phyloP scores from a whole-genome alignment of 2,888 invertebrate genomes.

The Lasioglossum calceatum region DNA sequence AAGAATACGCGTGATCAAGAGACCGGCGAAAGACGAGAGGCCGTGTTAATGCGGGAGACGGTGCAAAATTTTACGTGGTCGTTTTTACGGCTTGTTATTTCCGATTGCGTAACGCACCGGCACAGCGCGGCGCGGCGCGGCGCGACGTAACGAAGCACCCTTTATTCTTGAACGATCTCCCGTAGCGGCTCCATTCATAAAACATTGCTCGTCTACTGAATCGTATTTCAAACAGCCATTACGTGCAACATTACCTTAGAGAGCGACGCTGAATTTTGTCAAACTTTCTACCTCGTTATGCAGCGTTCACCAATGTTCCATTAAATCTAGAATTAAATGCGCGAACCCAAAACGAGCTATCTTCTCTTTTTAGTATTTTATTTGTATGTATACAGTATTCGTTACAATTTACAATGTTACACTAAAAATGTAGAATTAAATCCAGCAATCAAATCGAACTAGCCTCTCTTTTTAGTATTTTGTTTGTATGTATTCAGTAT shows the following conservation, averaged over 20 bases:
- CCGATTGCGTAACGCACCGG: constrained; percentile 49
- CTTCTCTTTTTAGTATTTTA: too few relatives aligned
- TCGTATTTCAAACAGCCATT: constrained; percentile 48
- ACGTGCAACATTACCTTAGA: constrained; percentile 14
- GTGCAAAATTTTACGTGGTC: constrained; percentile 42
- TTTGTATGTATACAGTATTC: too few relatives aligned
- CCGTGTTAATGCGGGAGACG: constrained; percentile 5
- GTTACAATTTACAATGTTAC: too few relatives aligned
- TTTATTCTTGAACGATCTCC: constrained; percentile 41
- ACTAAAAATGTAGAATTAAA: too few relatives aligned
- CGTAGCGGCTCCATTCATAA: constrained; percentile 50
- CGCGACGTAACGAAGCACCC: constrained; percentile 50
- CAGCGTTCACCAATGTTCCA: neutral
- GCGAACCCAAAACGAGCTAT: neutral
- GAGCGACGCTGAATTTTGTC: constrained; percentile 31
- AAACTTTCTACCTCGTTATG: constrained; percentile 9
- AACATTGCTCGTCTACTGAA: constrained; percentile 24
- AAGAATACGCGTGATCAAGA: neutral
- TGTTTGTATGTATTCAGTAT: neutral
- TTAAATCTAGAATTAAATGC: neutral
- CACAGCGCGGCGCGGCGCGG: neutral
- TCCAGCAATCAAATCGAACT: too few relatives aligned
- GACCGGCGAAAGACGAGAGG: neutral
- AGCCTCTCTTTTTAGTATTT: neutral
- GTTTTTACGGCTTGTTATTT: constrained; percentile 47